Conservation (phyloP, 2,888 invertebrate genomes). For the Thecophora atra region DNA sequence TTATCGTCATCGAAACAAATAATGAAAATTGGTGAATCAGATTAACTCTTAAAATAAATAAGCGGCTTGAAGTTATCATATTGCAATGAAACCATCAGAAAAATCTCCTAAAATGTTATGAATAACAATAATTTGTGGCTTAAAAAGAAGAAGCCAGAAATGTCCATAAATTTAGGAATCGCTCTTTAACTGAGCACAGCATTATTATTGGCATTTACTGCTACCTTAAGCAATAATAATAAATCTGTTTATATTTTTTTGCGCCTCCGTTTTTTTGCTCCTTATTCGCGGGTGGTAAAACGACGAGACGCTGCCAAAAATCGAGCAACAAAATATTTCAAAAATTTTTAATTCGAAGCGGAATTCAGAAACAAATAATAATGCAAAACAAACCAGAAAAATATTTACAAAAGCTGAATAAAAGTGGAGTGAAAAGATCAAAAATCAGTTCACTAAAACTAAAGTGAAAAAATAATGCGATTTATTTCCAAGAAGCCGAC, state of each 20-base stretch:
- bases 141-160: no score
- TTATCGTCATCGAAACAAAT: no score
- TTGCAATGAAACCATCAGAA: no score
- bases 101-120: no score
- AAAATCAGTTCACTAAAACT: not conserved
- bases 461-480: slow-evolving; percentile 26
- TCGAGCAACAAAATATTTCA: not conserved
- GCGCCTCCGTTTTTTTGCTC: no score
- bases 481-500: slow-evolving; percentile 23
- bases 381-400: not conserved
- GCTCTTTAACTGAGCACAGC: not conserved
- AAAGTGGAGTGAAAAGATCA: not conserved
- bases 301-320: not conserved
- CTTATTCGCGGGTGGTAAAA: slow-evolving; percentile 21
- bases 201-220: not conserved
- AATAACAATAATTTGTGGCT: no score
- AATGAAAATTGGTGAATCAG: no score
- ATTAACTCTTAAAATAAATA: no score
- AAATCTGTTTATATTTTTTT: slow-evolving; percentile 7
- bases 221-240: slow-evolving; percentile 6
- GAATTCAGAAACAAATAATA: slow-evolving; percentile 7
- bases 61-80: no score
- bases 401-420: no score
- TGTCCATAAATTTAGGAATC: slow-evolving; percentile 3
- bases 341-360: slow-evolving; percentile 21